Conservation (phyloP, 2,113 vertebrate species). For the Euleptes europaea region DNA sequence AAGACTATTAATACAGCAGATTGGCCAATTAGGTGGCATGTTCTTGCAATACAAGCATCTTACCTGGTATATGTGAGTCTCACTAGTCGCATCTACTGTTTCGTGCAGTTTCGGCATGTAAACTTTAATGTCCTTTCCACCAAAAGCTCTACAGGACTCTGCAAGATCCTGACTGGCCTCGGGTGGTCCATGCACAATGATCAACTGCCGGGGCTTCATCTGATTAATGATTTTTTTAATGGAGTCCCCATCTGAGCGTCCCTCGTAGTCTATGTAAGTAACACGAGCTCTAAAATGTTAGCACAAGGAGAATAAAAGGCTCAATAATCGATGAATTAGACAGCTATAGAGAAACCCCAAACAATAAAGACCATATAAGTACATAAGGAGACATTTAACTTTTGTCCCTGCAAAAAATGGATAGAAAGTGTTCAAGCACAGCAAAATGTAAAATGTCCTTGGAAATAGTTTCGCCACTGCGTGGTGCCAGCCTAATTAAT, state of each 20-base stretch:
- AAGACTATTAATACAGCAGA: too few relatives aligned
- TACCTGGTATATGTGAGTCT: conserved; percentile 99
- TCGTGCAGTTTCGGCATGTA: conserved; percentile 96
- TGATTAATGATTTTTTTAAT: conserved; percentile 99
- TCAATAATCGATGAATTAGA: conserved; percentile 4
- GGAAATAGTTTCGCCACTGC: neutral
- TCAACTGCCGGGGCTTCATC: conserved; percentile 95
- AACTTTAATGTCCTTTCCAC: conserved; percentile 97
- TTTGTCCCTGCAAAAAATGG: neutral
- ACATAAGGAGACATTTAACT: neutral
- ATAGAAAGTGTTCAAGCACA: neutral
- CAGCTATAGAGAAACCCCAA: conserved; percentile 7
- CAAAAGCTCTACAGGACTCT: conserved; percentile 94
- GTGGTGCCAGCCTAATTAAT: neutral
- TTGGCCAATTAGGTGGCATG: too few relatives aligned
- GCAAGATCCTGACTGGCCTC: conserved; percentile 95
- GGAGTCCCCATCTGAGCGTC: conserved; percentile 96
- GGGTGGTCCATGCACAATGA: conserved; percentile 94
- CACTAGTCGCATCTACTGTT: conserved; percentile 95
- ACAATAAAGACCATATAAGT: neutral
- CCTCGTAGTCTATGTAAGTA: conserved; percentile 97
- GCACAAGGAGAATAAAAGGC: conserved; percentile 23
- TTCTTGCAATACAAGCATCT: neutral
- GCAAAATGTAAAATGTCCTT: neutral
- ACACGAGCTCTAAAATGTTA: conserved; percentile 84